These are phyloP conservation scores for Pomacea canaliculata DNA, from an alignment of 2,888 invertebrate species.

Conservation along the genomic window DNA sequence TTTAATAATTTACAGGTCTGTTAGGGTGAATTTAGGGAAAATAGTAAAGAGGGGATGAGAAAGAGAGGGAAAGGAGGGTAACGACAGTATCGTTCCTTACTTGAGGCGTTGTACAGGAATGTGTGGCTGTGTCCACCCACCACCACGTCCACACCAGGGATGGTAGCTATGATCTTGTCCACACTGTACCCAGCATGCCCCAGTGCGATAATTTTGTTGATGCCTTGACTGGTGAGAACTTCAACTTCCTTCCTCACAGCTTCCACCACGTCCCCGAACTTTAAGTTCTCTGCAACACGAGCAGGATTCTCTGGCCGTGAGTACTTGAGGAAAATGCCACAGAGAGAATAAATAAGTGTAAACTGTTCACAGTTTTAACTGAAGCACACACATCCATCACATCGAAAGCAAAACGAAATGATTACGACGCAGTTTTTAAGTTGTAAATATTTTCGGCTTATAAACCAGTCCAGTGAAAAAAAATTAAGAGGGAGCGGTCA, in stretches of 20 bases:
- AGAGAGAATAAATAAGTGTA: neutral
- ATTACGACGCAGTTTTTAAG: too few species aligned
- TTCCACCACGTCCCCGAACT: slow-evolving; percentile 48
- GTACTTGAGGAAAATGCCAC: neutral
- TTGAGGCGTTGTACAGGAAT: slow-evolving; percentile 78
- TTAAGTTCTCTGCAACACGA: slow-evolving; percentile 37
- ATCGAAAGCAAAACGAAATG: too few species aligned
- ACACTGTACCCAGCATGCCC: slow-evolving; percentile 87
- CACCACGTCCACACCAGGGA: slow-evolving; percentile 87
- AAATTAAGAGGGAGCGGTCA: too few species aligned
- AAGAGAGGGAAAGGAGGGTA: too few species aligned
- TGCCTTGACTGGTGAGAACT: slow-evolving; percentile 72
- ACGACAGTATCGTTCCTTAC: too few species aligned
- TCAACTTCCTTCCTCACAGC: slow-evolving; percentile 46
- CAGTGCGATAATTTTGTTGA: slow-evolving; percentile 86
- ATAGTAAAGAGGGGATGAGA: too few species aligned
- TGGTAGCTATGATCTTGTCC: slow-evolving; percentile 84
- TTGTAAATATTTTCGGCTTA: too few species aligned
- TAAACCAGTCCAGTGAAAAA: too few species aligned
- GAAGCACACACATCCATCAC: too few species aligned
- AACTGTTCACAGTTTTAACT: too few species aligned
- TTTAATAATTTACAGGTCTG: too few species aligned
- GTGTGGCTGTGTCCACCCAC: slow-evolving; percentile 93
- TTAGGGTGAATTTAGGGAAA: too few species aligned
- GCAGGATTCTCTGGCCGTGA: neutral